Percentiles rank a stretch among this genome's conserved stretches.
These are phyloP conservation scores for Lophotis ruficrista DNA, from an alignment of 2,113 vertebrate genomes.

Conservation along the genomic window DNA sequence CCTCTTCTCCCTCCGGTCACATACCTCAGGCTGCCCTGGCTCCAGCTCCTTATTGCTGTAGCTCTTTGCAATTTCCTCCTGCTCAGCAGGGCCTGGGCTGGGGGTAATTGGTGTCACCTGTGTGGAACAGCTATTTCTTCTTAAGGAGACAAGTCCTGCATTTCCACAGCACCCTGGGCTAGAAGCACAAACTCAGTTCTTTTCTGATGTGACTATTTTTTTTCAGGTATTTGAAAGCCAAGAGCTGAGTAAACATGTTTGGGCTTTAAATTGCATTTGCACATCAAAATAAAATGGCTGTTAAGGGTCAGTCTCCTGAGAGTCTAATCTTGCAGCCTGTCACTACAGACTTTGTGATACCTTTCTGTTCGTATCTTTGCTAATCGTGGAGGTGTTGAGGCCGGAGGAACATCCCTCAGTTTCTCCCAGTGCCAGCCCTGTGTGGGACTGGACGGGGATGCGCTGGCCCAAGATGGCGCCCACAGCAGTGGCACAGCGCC, in stretches of 20 bases:
- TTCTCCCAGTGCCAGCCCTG: background rate
- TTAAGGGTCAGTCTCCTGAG: background rate
- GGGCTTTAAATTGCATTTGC: background rate
- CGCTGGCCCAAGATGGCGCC: background rate
- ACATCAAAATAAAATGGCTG: background rate
- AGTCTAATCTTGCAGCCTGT: background rate
- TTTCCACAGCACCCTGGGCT: background rate
- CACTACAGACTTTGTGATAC: background rate
- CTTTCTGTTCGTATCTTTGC: background rate
- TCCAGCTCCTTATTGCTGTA: background rate
- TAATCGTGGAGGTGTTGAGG: accelerated
- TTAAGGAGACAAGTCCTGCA: background rate
- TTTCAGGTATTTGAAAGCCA: background rate
- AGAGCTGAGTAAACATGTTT: background rate
- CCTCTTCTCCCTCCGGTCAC: background rate
- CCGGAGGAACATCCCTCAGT: accelerated
- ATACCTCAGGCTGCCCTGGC: accelerated
- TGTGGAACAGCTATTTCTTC: background rate
- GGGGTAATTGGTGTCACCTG: background rate
- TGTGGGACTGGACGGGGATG: no score
- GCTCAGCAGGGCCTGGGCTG: background rate
- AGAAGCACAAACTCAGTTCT: background rate
- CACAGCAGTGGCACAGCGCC: accelerated
- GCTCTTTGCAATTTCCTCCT: background rate
- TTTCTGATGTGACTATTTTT: background rate